Conservation (phyloP, 2,113 vertebrate genomes). For the Labeo rohita region DNA sequence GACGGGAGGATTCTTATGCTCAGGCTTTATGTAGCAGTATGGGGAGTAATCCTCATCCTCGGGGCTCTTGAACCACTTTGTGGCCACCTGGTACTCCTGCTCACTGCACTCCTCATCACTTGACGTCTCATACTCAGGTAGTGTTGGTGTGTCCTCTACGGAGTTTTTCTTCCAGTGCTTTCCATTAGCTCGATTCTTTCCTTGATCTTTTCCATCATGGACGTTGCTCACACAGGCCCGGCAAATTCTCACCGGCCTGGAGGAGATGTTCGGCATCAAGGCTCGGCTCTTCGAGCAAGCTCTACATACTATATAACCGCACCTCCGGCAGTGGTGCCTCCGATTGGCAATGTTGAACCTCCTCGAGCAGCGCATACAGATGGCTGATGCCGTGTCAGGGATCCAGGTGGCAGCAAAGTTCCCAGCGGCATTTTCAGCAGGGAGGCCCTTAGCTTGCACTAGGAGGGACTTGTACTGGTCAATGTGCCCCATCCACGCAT, state of each 20-base stretch:
- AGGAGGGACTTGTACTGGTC: conserved; percentile 77
- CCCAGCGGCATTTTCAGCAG: conserved; percentile 40
- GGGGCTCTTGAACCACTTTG: conserved; percentile 68
- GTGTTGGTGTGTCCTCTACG: conserved; percentile 17
- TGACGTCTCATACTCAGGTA: conserved; percentile 62
- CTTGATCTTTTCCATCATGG: conserved; percentile 43
- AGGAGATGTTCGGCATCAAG: conserved; percentile 80
- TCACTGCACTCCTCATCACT: conserved; percentile 76
- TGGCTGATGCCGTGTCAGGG: conserved; percentile 82
- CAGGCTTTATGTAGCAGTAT: conserved; percentile 56
- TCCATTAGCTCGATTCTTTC: no score
- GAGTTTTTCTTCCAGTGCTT: conserved; percentile 42
- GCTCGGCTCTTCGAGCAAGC: conserved; percentile 83
- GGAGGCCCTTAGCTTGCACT: conserved; percentile 62
- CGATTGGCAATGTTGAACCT: conserved; percentile 83
- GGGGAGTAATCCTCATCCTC: conserved; percentile 18
- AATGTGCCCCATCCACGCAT: conserved; percentile 88
- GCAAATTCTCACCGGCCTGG: conserved; percentile 84
- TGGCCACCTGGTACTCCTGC: conserved; percentile 62
- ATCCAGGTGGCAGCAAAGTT: conserved; percentile 84
- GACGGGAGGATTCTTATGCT: conserved; percentile 29
- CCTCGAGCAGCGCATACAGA: conserved; percentile 89
- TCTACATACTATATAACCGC: conserved; percentile 86
- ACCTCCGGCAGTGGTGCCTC: conserved; percentile 89
- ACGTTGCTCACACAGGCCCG: conserved; percentile 76